phyloP scores from a whole-genome alignment of 2,113 vertebrate species.

The Hippocampus guttulatus region DNA sequence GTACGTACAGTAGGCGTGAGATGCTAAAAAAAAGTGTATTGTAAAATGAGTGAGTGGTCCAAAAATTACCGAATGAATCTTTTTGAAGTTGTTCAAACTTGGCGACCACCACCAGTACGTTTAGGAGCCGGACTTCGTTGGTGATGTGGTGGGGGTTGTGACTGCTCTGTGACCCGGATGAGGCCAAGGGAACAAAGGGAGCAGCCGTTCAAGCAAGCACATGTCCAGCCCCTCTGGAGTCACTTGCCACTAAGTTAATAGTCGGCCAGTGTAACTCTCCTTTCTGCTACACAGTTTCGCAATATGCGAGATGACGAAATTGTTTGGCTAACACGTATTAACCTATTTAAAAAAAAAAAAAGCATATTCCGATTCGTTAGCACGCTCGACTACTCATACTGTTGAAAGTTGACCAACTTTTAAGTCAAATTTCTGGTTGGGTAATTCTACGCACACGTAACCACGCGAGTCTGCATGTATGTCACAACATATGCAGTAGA shows the following conservation, averaged over 20 bases:
- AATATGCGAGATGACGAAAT: not conserved
- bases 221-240: constrained; percentile 27
- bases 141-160: constrained; percentile 6
- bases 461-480: no score
- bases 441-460: no score
- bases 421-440: no score
- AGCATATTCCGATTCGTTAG: not conserved
- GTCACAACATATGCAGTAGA: no score
- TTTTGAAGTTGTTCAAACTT: constrained; percentile 2
- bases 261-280: not conserved
- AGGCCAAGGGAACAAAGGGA: constrained; percentile 67
- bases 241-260: not conserved
- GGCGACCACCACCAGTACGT: not conserved
- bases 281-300: not conserved
- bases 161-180: constrained; percentile 66
- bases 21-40: not conserved
- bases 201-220: constrained; percentile 50
- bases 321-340: no score
- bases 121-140: not conserved
- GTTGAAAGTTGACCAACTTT: not conserved
- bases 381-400: not conserved
- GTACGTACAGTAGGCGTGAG: not conserved
- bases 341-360: not conserved
- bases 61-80: not conserved
- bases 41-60: not conserved